These are phyloP conservation scores for Hydropotes inermis DNA, from an alignment of 2,113 vertebrate genomes.

Conservation along the genomic window DNA sequence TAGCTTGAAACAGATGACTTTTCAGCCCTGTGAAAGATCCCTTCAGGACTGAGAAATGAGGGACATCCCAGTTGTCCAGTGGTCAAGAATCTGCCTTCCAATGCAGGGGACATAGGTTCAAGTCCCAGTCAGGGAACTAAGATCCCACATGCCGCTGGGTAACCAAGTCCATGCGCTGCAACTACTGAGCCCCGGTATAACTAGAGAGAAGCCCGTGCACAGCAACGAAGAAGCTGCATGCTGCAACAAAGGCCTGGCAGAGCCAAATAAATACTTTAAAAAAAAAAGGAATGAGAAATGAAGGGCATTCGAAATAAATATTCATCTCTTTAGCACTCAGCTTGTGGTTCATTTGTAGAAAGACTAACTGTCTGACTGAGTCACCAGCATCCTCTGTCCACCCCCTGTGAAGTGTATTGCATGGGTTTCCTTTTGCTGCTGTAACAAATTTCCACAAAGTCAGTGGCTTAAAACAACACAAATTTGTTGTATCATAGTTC, in stretches of 20 bases:
- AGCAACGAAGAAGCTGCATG: background rate
- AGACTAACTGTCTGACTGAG: background rate
- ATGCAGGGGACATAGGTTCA: background rate
- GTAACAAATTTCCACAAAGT: background rate
- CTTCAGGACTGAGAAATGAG: background rate
- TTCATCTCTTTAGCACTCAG: background rate
- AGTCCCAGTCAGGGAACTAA: background rate
- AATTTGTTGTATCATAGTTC: background rate
- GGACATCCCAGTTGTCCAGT: background rate
- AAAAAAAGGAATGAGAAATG: background rate
- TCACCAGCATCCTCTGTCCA: background rate
- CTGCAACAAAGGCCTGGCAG: background rate
- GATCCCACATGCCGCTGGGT: background rate
- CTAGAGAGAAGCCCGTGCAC: background rate
- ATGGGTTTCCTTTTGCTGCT: background rate
- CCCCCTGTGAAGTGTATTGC: background rate
- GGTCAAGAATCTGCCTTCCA: background rate
- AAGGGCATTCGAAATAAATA: background rate
- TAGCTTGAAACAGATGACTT: background rate
- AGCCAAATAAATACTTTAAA: background rate
- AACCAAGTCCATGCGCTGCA: background rate
- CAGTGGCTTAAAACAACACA: background rate
- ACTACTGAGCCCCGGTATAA: fast-evolving
- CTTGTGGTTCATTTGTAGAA: background rate
- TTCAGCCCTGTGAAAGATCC: background rate